Evolutionary conservation across 1,140 invertebrate species (phyloP).

Genomic region (Teleopsis dalmanni): DNA sequence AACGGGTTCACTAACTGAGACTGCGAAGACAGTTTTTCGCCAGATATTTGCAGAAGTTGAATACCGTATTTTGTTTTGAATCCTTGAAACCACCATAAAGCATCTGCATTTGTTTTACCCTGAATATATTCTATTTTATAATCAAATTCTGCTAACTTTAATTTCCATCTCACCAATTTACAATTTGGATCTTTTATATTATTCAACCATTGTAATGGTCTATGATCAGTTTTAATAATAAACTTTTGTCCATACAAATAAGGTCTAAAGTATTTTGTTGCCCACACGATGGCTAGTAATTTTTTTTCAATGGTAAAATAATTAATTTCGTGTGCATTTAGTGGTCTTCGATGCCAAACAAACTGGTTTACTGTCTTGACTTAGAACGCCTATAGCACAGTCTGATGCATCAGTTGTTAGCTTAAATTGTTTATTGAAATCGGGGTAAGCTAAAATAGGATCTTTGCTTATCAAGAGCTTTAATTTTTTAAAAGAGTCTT

Average conservation of each 20-base stretch:
- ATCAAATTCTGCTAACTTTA: too few relatives aligned
- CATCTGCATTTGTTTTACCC: too few relatives aligned
- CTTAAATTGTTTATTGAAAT: too few relatives aligned
- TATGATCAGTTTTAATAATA: not conserved
- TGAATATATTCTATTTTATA: too few relatives aligned
- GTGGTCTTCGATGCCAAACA: not conserved
- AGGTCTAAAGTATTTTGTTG: not conserved
- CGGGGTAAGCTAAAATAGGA: not conserved
- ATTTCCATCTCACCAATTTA: too few relatives aligned
- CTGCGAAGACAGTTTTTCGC: too few relatives aligned
- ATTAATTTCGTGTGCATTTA: not conserved
- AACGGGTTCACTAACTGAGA: too few relatives aligned
- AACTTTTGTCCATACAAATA: not conserved
- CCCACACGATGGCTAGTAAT: not conserved
- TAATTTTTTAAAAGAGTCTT: not conserved
- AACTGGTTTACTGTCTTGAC: not conserved
- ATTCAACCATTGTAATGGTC: not conserved
- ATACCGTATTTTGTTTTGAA: too few relatives aligned
- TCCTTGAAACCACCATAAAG: too few relatives aligned
- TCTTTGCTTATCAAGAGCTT: not conserved
- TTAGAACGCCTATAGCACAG: not conserved
- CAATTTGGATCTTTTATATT: too few relatives aligned
- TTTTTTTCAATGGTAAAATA: not conserved
- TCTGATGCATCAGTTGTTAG: not conserved
- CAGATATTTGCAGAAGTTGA: too few relatives aligned